phyloP scores from a whole-genome alignment of 2,888 invertebrate species.

The Cyclophora albipunctata region DNA sequence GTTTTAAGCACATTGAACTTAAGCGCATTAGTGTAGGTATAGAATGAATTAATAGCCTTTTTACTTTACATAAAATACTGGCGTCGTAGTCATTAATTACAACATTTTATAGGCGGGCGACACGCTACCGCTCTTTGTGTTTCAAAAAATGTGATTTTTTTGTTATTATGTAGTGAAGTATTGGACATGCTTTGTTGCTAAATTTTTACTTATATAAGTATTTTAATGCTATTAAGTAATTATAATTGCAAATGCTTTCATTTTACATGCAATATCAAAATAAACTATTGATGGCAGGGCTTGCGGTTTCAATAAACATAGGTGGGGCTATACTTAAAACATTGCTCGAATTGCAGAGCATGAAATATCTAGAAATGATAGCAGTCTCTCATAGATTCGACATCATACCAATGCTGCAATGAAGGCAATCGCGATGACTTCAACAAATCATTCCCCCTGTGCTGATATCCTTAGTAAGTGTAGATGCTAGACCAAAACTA shows the following conservation, averaged over 20 bases:
- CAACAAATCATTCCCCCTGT: too few species aligned
- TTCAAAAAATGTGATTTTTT: slow-evolving; percentile 34
- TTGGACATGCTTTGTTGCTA: too few species aligned
- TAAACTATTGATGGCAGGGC: not conserved
- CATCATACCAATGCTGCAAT: too few species aligned
- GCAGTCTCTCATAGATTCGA: too few species aligned
- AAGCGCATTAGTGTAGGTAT: slow-evolving; percentile 52
- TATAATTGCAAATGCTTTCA: not conserved
- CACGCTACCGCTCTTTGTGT: slow-evolving; percentile 52
- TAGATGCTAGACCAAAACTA: too few species aligned
- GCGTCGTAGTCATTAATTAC: slow-evolving; percentile 66
- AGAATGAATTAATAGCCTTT: slow-evolving; percentile 50
- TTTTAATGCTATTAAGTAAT: slow-evolving; percentile 16
- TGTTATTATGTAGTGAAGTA: slow-evolving; percentile 11
- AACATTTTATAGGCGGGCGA: slow-evolving; percentile 49
- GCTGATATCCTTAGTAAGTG: too few species aligned
- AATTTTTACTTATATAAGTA: slow-evolving; percentile 15
- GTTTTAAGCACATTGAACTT: slow-evolving; percentile 56
- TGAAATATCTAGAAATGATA: too few species aligned
- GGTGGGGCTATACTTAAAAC: too few species aligned
- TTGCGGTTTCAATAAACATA: not conserved
- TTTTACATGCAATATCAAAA: not conserved
- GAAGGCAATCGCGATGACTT: too few species aligned
- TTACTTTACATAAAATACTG: slow-evolving; percentile 58
- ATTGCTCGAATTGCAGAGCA: too few species aligned